phyloP scores from a whole-genome alignment of 2,113 vertebrate genomes.

The Tetrao urogallus region DNA sequence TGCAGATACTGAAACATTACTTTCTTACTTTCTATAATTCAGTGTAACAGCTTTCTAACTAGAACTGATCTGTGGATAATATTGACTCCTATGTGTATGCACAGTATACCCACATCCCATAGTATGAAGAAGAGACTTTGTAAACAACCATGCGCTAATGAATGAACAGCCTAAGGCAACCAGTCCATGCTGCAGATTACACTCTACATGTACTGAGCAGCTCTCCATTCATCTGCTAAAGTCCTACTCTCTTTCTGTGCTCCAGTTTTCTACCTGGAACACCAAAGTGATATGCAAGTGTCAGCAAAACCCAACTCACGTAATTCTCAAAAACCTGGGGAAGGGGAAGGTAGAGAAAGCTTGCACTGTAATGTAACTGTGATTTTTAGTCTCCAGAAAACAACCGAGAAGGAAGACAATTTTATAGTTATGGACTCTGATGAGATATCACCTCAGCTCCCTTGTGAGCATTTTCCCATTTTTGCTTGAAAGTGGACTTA shows the following conservation, averaged over 20 bases:
- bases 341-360: too few species aligned
- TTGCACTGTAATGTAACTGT: too few species aligned
- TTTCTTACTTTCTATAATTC: not conserved
- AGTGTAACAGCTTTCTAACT: not conserved
- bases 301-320: too few species aligned
- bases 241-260: not conserved
- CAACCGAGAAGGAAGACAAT: not conserved
- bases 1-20: not conserved
- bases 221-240: not conserved
- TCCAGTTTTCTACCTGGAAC: not conserved
- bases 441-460: not conserved
- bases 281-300: not conserved
- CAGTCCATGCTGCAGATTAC: not conserved
- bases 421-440: not conserved
- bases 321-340: too few species aligned
- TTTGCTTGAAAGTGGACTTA: not conserved
- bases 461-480: not conserved
- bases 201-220: not conserved
- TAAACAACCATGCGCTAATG: not conserved
- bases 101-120: not conserved
- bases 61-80: not conserved
- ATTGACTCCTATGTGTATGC: not conserved
- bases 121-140: not conserved
- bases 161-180: not conserved
- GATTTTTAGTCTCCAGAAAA: too few species aligned